Percentiles rank a stretch among this genome's conserved stretches.
phyloP scores from a whole-genome alignment of 2,888 invertebrate species.

The Elaeidobius kamerunicus region DNA sequence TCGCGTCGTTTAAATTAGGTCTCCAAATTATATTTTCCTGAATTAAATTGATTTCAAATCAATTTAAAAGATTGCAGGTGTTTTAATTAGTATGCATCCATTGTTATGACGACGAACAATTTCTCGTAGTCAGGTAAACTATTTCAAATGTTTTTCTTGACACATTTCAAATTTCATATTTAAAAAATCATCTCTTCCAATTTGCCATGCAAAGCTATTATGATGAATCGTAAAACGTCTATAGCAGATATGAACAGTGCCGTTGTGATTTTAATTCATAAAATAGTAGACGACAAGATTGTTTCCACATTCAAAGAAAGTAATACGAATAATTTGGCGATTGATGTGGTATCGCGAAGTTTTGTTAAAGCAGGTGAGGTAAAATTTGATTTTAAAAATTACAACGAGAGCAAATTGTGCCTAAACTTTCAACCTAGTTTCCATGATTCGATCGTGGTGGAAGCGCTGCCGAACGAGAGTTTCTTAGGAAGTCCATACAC shows the following conservation, averaged over 20 bases:
- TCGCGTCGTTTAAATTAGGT: no score
- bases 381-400: constrained; percentile 13
- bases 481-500: neutral
- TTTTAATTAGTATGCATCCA: no score
- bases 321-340: neutral
- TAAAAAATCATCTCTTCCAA: constrained; percentile 17
- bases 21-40: no score
- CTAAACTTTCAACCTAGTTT: constrained; percentile 11
- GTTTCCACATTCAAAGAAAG: constrained; percentile 15
- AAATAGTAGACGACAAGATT: constrained; percentile 21
- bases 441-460: constrained; percentile 12
- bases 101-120: constrained; percentile 5
- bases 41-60: no score
- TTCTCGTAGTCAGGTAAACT: constrained; percentile 4
- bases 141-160: constrained; percentile 15
- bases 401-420: constrained; percentile 13
- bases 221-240: constrained; percentile 9
- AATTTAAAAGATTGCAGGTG: no score
- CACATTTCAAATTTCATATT: constrained; percentile 12
- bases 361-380: constrained; percentile 5
- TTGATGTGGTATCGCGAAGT: constrained; percentile 17
- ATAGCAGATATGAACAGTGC: constrained; percentile 14
- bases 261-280: constrained; percentile 21
- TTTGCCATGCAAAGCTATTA: constrained; percentile 18
- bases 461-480: constrained; percentile 7